phyloP scores from a whole-genome alignment of 2,888 invertebrate species.

The Ferdinandea cuprea region DNA sequence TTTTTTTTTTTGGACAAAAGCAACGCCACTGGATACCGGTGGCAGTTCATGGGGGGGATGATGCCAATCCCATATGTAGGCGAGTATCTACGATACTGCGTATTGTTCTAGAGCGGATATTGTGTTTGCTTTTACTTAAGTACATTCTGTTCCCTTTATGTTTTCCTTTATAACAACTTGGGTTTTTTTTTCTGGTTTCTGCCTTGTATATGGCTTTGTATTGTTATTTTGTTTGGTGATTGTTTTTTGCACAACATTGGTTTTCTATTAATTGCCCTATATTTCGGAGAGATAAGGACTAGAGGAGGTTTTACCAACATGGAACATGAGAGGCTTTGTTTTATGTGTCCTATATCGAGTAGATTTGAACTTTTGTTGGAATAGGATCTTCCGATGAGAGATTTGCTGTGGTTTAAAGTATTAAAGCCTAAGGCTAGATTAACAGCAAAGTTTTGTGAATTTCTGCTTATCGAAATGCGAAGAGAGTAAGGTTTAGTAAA shows the following conservation, averaged over 20 bases:
- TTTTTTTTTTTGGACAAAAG: constrained; percentile 57
- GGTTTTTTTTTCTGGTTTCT: constrained; percentile 16
- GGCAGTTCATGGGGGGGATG: constrained; percentile 21
- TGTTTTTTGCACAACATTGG: constrained; percentile 67
- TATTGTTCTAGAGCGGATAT: constrained; percentile 69
- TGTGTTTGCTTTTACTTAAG: constrained; percentile 73
- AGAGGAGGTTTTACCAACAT: constrained; percentile 18
- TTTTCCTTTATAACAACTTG: constrained; percentile 18
- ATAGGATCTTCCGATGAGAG: constrained; percentile 40
- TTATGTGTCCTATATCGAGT: constrained; percentile 46
- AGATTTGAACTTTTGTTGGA: constrained; percentile 44
- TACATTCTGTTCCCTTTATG: constrained; percentile 56
- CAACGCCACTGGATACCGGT: constrained; percentile 54
- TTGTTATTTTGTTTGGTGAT: constrained; percentile 64
- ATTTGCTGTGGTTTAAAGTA: constrained; percentile 35
- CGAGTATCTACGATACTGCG: constrained; percentile 64
- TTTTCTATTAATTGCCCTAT: constrained; percentile 73
- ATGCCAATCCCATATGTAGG: constrained; percentile 55
- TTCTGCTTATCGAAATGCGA: background rate
- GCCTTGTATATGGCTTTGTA: constrained; percentile 37
- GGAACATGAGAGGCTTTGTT: constrained; percentile 43
- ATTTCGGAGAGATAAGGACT: constrained; percentile 41
- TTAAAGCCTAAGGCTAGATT: constrained; percentile 7
- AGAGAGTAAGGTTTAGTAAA: background rate
- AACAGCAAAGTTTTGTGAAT: constrained; percentile 2